Base-by-base conservation (phyloP, 53 echinoderm and acorn worm genomes). In the Mesocentrotus franciscanus region DNA sequence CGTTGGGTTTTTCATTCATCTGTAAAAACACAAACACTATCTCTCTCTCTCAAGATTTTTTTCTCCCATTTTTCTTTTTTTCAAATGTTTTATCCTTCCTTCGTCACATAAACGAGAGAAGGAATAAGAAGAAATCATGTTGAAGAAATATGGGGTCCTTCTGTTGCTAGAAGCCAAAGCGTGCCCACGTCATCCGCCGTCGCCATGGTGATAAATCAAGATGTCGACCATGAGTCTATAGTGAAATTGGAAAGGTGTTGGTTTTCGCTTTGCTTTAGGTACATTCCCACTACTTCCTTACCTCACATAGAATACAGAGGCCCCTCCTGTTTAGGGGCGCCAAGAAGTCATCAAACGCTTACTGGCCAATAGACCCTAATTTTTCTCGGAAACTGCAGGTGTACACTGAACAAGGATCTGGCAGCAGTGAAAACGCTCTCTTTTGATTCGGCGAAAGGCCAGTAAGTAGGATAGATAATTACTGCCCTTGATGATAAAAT, bases 171-270 rank as follows among this genome's bases (percentile, higher is more conserved):
- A 56, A 87, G 87, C 87, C 58, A 61, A 64, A 66, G 91, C 91
- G 91, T 91, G 66, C 91, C 91, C 64, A 92, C 92, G 92, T 92
- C 92, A 92, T 92, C 92, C 7, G 26, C 36, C 57, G 74, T 92
- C 12, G 17, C 92, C 56, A 72, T 92, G 75, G 92, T 72, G 92
- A 92, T 72, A 92, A 92, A 92, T 92, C 92, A 92, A 74, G 92
- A 92, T 75, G 92, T 74, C 92, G 49, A n/a, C 71, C 92, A 72
- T 72, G 92, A 49, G 92, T 92, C 92, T 74, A 75, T 74, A 92
- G 75, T 32, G 92, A 58, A 74, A 92, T 92, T 72, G 92, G 57
- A 74, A 92, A 92, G 92, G 92, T 92, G 92, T 74, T 92, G 91
- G 91, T 91, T 91, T 91, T 91, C 91, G 91, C 64, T 64, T 10